These are phyloP conservation scores for Lacanobia oleracea DNA, from an alignment of 2,888 invertebrate genomes.

Conservation along the genomic window DNA sequence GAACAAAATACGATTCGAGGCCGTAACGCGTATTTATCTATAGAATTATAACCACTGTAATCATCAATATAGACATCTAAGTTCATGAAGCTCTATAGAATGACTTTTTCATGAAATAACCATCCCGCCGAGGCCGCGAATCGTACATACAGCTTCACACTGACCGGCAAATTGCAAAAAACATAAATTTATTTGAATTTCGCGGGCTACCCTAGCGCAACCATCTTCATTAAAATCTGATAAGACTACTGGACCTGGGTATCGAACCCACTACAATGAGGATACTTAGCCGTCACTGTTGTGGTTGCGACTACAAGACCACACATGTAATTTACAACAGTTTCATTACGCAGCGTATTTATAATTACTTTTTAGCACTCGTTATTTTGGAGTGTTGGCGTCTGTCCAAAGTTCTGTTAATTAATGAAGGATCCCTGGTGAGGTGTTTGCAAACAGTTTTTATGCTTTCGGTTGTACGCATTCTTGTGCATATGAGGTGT, in stretches of 20 bases:
- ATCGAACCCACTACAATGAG: not conserved
- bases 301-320: not conserved
- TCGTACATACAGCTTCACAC: too few species aligned
- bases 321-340: not conserved
- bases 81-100: too few species aligned
- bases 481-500: conserved; percentile 18
- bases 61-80: too few species aligned
- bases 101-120: too few species aligned
- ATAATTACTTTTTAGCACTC: conserved; percentile 24
- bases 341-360: not conserved
- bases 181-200: too few species aligned
- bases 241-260: not conserved
- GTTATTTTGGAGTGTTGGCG: conserved; percentile 38
- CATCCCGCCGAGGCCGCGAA: too few species aligned
- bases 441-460: conserved; percentile 23
- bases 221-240: not conserved
- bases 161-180: too few species aligned
- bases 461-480: conserved; percentile 2
- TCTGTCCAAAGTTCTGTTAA: conserved; percentile 25
- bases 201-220: too few species aligned
- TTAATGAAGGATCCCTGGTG: conserved; percentile 17
- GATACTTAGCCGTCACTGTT: not conserved
- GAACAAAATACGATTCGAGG: too few species aligned
- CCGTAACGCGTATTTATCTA: too few species aligned
- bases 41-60: too few species aligned